Evolutionary conservation across 2,113 vertebrate genomes (phyloP), one percentile per base, ranked within the genome.

Genomic region (Equus przewalskii): DNA sequence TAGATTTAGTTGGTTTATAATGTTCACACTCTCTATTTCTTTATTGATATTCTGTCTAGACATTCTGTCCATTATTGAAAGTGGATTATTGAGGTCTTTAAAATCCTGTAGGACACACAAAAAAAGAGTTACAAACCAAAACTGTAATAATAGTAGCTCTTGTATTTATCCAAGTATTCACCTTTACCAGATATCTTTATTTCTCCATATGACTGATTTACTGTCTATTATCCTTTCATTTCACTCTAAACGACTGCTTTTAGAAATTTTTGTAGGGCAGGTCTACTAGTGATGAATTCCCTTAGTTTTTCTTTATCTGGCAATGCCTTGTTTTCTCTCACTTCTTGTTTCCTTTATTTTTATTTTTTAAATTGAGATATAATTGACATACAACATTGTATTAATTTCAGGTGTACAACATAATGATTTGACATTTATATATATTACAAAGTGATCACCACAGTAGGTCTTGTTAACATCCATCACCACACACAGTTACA

Each of bases 11-110:
- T 85, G 41, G 16, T 78, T 87, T 75, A 67, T 84, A 67, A 44
- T 72, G 18, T 21, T 82, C 65, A 56, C 76, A 14, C 28, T 3
- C 21, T 46, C 22, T 58, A 9, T 26, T 21, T 84, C 7, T 60
- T 80, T 84, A 54, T 70, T 83, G 10, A 83, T 86, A 30, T 82
- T 89, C 73, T 67, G 11, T 85, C 19, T 85, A 81, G n/a, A 46
- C 89, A 21, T 28, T 92, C 26, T 94, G 58, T 60, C 18, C 58
- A 69, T 67, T 84, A n/a, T 79, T 76, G 76, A 84, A 78, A 89
- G 44, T 67, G 22, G 7, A 41, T 13, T 44, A 89, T 3, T 75
- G 30, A 80, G 65, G 24, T 56, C 41, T 80, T 93, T 86, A 60
- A 80, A 85, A 92, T 33, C 22, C 11, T 85, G 26, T 67, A 26